These are phyloP conservation scores for Agrotis puta DNA, from an alignment of 2,888 invertebrate genomes.

Conservation along the genomic window DNA sequence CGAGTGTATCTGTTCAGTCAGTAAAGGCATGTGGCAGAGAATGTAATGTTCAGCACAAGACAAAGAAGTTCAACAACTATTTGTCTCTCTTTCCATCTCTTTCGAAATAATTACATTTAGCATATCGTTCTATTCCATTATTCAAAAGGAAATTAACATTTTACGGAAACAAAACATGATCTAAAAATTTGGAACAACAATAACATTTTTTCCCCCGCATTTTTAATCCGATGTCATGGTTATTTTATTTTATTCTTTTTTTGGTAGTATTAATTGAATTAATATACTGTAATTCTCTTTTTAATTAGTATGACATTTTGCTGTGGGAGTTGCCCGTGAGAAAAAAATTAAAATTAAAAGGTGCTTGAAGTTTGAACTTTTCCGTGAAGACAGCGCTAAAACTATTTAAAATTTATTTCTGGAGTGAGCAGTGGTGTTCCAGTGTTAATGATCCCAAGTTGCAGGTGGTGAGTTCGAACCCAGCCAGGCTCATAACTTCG, in stretches of 20 bases:
- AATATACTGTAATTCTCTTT: slow-evolving; percentile 10
- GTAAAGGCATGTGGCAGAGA: no score
- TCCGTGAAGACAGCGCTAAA: no score
- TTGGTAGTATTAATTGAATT: slow-evolving; percentile 8
- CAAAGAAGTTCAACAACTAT: no score
- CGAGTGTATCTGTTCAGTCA: no score
- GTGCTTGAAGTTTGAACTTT: no score
- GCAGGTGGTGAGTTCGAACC: no score
- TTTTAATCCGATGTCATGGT: slow-evolving; percentile 27
- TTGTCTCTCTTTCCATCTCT: background rate
- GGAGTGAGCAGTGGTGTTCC: no score
- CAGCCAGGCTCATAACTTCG: no score
- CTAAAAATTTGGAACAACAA: slow-evolving; percentile 2
- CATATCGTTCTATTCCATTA: background rate
- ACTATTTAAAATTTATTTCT: no score
- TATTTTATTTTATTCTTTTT: slow-evolving; percentile 6
- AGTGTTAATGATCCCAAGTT: no score
- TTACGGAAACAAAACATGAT: slow-evolving; percentile 4
- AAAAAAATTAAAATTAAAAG: no score
- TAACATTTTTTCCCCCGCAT: background rate
- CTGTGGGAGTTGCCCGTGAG: background rate
- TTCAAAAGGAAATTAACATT: background rate
- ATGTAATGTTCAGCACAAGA: no score
- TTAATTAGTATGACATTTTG: background rate
- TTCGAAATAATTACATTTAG: background rate